A percentile compares a stretch with the other conserved stretches of the same genome.
phyloP scores from a whole-genome alignment of 2,113 vertebrate species.

The Ophthalmolycus amberensis region DNA sequence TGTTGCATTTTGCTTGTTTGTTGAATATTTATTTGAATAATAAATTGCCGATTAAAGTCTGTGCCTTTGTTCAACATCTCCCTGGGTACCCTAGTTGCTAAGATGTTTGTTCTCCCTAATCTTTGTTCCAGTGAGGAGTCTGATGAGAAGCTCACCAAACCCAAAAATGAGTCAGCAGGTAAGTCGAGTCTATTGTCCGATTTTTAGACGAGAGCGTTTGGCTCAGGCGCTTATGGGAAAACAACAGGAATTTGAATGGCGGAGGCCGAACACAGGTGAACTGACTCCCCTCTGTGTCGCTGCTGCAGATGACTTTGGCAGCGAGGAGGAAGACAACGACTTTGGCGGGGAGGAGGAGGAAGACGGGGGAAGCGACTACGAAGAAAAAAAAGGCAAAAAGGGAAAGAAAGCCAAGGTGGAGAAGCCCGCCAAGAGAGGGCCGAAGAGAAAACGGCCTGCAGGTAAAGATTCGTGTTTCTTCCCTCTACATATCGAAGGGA shows the following conservation, averaged over 20 bases:
- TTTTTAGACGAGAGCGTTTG: background rate
- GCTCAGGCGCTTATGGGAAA: background rate
- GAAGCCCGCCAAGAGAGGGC: slow-evolving; percentile 84
- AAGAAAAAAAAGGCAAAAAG: slow-evolving; percentile 91
- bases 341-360: slow-evolving; percentile 87
- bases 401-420: slow-evolving; percentile 88
- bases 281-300: slow-evolving; percentile 11
- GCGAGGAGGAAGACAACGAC: slow-evolving; percentile 88
- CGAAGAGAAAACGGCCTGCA: slow-evolving; percentile 89
- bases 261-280: background rate
- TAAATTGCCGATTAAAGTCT: background rate
- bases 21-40: background rate
- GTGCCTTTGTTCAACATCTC: background rate
- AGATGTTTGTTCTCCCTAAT: background rate
- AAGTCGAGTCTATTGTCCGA: slow-evolving; percentile 48
- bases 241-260: background rate
- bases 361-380: slow-evolving; percentile 89
- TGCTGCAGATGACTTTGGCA: slow-evolving; percentile 88
- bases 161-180: slow-evolving; percentile 98
- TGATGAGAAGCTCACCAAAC: slow-evolving; percentile 95
- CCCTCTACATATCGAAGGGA: background rate
- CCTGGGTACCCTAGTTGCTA: background rate
- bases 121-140: slow-evolving; percentile 91
- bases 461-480: slow-evolving; percentile 68
- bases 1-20: background rate